phyloP scores from a whole-genome alignment of 1,140 invertebrate genomes.

The Drusus annulatus region DNA sequence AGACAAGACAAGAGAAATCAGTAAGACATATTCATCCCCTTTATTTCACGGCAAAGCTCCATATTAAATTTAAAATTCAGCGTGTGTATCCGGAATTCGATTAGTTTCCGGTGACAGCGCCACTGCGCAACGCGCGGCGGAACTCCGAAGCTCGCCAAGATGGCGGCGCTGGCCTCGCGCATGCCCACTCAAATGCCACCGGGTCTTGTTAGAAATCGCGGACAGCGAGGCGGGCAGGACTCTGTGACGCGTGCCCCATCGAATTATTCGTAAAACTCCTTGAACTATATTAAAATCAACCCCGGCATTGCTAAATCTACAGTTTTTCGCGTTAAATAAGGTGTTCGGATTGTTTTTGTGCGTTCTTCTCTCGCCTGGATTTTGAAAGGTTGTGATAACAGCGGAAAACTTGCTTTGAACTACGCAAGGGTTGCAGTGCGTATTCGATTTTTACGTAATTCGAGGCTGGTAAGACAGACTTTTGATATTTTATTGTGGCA shows the following conservation, averaged over 20 bases:
- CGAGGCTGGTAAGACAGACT: conserved; percentile 22
- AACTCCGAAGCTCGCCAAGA: conserved; percentile 2
- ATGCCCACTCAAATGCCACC: background rate
- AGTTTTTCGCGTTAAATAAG: background rate
- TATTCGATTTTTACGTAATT: conserved; percentile 43
- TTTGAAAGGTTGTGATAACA: conserved; percentile 26
- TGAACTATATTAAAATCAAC: background rate
- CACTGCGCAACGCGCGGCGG: conserved; percentile 38
- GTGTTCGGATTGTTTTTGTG: conserved; percentile 1
- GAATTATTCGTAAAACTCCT: background rate
- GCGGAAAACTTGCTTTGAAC: background rate
- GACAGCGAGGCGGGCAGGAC: conserved; percentile 5
- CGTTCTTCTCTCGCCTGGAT: background rate
- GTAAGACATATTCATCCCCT: background rate
- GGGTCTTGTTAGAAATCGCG: conserved; percentile 21
- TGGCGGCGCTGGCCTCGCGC: background rate
- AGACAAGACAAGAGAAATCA: conserved; percentile 9
- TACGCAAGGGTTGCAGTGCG: conserved; percentile 17
- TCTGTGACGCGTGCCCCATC: conserved; percentile 4
- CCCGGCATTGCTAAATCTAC: background rate
- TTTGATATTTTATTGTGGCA: background rate
- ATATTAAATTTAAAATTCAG: conserved; percentile 59
- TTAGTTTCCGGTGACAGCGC: conserved; percentile 41
- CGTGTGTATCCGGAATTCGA: conserved; percentile 56
- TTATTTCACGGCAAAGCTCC: conserved; percentile 9